Conservation (phyloP, 1,140 invertebrate species). For the Rhopalosiphum maidis region DNA sequence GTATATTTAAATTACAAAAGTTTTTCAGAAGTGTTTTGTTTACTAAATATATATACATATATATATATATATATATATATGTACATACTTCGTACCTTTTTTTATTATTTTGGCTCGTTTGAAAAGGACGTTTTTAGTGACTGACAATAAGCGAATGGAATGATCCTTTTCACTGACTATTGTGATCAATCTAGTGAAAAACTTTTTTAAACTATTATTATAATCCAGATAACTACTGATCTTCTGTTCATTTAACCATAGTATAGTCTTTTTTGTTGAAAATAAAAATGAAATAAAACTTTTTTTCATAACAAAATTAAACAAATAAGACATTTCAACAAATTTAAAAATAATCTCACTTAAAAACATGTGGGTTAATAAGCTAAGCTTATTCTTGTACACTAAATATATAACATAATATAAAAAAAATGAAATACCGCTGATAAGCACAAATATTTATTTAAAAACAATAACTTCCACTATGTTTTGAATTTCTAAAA, state of each 20-base stretch:
- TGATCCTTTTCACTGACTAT: not conserved
- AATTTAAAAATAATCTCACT: not conserved
- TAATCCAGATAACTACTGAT: not conserved
- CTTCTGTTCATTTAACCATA: not conserved
- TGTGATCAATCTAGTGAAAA: constrained; percentile 22
- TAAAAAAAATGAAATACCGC: not conserved
- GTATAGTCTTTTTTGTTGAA: not conserved
- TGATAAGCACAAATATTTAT: not conserved
- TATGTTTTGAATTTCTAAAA: not conserved
- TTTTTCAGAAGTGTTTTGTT: not conserved
- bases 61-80: not conserved
- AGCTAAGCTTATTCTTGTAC: not conserved
- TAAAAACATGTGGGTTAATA: not conserved
- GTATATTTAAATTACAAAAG: constrained; percentile 36
- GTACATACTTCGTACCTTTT: not conserved
- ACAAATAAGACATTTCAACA: not conserved
- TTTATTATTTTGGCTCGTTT: not conserved
- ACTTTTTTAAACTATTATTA: not conserved
- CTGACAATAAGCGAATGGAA: not conserved
- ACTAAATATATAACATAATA: not conserved
- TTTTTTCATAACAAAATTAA: not conserved
- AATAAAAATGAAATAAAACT: constrained; percentile 12
- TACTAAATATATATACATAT: not conserved
- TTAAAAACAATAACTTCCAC: not conserved
- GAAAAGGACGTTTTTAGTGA: constrained; percentile 11